Conservation (phyloP, 2,797 vertebrate genomes). For the Pelochelys cantorii region DNA sequence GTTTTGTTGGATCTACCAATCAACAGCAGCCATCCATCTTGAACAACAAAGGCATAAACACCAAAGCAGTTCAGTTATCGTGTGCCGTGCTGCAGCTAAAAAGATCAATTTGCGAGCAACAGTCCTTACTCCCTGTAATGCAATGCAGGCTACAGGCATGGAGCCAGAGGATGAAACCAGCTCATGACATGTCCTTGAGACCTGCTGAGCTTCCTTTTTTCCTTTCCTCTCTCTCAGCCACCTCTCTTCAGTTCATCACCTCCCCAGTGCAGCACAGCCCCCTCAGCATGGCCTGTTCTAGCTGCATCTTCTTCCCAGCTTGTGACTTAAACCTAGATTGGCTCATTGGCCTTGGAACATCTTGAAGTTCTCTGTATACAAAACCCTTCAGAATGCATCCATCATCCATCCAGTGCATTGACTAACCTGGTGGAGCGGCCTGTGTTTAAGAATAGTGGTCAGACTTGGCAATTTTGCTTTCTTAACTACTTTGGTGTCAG, state of each 20-base stretch:
- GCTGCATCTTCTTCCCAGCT: background rate
- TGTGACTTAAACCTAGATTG: background rate
- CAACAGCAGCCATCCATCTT: background rate
- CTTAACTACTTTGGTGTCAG: background rate
- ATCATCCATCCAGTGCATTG: background rate
- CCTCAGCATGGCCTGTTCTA: background rate
- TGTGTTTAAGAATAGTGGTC: background rate
- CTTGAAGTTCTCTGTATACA: background rate
- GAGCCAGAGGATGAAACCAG: background rate
- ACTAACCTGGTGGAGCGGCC: background rate
- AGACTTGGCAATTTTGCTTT: background rate
- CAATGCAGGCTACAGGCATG: background rate
- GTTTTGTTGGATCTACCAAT: fast-evolving
- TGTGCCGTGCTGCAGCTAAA: background rate
- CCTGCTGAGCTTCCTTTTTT: background rate
- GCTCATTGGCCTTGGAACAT: background rate
- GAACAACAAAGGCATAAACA: background rate
- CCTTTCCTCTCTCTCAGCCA: background rate
- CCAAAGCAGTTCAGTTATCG: background rate
- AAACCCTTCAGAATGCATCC: background rate
- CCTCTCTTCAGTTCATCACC: background rate
- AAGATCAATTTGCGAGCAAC: background rate
- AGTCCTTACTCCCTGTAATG: background rate
- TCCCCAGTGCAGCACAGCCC: background rate
- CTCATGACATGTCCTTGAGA: background rate